A percentile compares a stretch with the other conserved stretches of the same genome.
Evolutionary conservation across 2,797 vertebrate species (phyloP).

Genomic region (Leptoclinus maculatus): DNA sequence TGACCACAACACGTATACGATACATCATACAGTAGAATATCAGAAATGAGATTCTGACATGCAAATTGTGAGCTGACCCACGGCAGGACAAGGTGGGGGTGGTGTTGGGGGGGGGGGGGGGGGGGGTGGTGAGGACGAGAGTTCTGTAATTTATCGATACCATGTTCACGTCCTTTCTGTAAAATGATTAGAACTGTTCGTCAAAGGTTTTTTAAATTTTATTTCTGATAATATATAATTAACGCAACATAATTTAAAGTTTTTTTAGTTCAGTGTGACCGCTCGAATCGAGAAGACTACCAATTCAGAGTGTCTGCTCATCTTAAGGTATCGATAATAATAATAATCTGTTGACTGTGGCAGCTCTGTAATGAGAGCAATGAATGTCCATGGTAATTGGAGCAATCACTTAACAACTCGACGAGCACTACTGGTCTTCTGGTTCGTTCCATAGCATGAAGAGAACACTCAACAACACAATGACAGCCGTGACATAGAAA

Average conservation of each 20-base stretch:
- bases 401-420: not conserved
- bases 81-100: too few species aligned
- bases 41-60: not conserved
- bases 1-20: not conserved
- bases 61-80: not conserved
- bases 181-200: too few species aligned
- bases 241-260: too few species aligned
- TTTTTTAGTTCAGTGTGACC: too few species aligned
- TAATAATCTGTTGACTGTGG: not conserved
- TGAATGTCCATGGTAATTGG: not conserved
- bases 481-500: conserved; percentile 33
- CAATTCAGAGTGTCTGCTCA: not conserved
- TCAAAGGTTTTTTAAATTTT: too few species aligned
- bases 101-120: too few species aligned
- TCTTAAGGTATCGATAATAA: not conserved
- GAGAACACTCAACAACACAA: conserved; percentile 51
- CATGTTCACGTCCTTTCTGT: too few species aligned
- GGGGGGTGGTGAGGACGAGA: too few species aligned
- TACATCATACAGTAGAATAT: not conserved
- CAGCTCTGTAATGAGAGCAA: too few species aligned
- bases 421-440: not conserved
- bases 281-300: too few species aligned
- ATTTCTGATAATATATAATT: too few species aligned
- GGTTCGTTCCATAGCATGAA: not conserved
- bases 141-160: too few species aligned